A percentile compares a stretch with the other conserved stretches of the same genome.
Evolutionary conservation across 2,888 invertebrate species (phyloP).

Genomic region (Ectobius pallidus): DNA sequence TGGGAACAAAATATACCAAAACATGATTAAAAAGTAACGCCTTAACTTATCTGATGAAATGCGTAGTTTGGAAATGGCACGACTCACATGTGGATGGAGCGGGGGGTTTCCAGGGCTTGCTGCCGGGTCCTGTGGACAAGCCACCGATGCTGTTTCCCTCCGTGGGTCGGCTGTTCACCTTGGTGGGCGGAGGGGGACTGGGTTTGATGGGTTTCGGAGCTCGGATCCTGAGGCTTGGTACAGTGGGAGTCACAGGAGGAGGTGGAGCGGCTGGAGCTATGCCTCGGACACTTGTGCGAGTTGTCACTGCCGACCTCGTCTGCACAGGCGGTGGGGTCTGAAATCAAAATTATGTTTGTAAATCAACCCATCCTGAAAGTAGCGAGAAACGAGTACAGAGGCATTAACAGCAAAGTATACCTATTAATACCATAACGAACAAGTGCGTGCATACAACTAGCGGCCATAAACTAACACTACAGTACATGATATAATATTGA

Average conservation of each 20-base stretch:
- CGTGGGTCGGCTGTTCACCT: conserved; percentile 22
- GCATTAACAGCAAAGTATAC: too few relatives aligned
- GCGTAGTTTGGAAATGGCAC: too few relatives aligned
- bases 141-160: conserved; percentile 43
- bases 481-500: too few relatives aligned
- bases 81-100: too few relatives aligned
- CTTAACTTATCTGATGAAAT: too few relatives aligned
- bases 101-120: conserved; percentile 49
- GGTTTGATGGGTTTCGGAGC: conserved; percentile 4
- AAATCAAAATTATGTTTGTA: background rate
- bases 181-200: background rate
- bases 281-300: conserved; percentile 5
- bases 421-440: too few relatives aligned
- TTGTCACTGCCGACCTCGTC: conserved; percentile 1
- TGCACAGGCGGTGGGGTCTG: conserved; percentile 1
- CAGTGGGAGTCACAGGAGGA: background rate
- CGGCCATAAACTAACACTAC: too few relatives aligned
- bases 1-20: background rate
- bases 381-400: too few relatives aligned
- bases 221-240: conserved; percentile 6
- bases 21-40: too few relatives aligned
- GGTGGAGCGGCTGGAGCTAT: background rate
- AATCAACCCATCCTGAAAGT: too few relatives aligned
- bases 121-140: conserved; percentile 48
- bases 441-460: too few relatives aligned